Conservation (phyloP, 2,113 vertebrate genomes). For the Rhea pennata region DNA sequence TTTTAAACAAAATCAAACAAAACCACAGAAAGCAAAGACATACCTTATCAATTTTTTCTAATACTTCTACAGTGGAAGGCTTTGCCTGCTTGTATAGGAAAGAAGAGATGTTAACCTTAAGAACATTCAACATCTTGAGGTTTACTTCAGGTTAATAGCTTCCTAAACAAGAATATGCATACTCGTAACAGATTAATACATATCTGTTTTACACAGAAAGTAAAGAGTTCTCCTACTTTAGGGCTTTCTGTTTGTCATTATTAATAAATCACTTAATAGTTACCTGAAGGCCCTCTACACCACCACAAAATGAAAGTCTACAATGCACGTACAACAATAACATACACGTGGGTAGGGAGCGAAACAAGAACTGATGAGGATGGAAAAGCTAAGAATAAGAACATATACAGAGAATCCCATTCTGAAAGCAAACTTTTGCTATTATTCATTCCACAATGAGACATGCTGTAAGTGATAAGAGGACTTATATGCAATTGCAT, state of each 20-base stretch:
- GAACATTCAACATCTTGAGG: background rate
- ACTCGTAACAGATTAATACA: background rate
- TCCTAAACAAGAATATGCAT: background rate
- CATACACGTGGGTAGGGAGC: background rate
- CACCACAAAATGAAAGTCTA: background rate
- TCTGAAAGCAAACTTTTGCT: background rate
- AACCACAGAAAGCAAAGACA: slow-evolving; percentile 22
- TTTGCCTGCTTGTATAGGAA: slow-evolving; percentile 83
- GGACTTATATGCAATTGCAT: background rate
- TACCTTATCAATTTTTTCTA: slow-evolving; percentile 98
- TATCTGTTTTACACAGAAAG: background rate
- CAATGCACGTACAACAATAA: background rate
- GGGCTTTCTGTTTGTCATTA: too few species aligned
- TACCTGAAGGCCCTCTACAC: background rate
- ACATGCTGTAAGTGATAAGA: background rate
- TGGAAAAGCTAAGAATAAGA: background rate
- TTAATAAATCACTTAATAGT: background rate
- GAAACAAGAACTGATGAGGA: background rate
- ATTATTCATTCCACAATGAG: background rate
- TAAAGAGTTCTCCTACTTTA: background rate
- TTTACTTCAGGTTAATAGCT: background rate
- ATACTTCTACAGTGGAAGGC: slow-evolving; percentile 91
- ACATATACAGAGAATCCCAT: background rate
- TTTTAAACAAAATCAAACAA: background rate
- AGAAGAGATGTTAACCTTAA: slow-evolving; percentile 34